Base-by-base conservation (phyloP, 2,797 vertebrate genomes). In the Cirrhinus mrigala region DNA sequence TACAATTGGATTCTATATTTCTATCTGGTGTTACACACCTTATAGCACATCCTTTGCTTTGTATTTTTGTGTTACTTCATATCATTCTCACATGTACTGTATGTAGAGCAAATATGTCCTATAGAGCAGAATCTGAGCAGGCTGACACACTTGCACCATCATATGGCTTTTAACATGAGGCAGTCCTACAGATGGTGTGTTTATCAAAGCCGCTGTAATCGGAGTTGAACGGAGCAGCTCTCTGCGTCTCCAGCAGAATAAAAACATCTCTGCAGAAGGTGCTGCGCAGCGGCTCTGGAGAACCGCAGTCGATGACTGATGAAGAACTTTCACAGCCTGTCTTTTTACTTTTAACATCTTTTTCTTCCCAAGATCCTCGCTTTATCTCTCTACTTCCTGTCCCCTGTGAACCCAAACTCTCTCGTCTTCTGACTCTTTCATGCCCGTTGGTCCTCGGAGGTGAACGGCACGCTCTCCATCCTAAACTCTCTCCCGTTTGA, bases 401-500 rank as follows among this genome's bases (percentile, higher is more conserved):
- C 80, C 46, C 64, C 75, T 27, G 74, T 82, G 74, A 81, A 50
- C 79, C 24, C 20, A 2, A 27, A 33, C 64, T 48, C 70, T 75
- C 40, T 78, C 7, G 46, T 58, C 54, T 60, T 77, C 50, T 56
- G 33, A 18, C 58, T 79, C 69, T 81, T 66, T 76, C 37, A 85
- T 82, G 78, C 54, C 62, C 33, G 69, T 29, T 44, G 64, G 52
- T 87, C 60, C 83, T 85, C 88, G 54, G 75, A 80, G 56, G 76
- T 71, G 68, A 79, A 74, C 81, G 50, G 56, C 3, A 4, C 20
- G 70, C 12, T 83, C 81, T 83, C 60, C 6, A 24, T 52, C 14
- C 81, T 75, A 82, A 82, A 82, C 54, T 74, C 69, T 27, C 52
- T 22, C 15, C 11, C 18, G 50, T 77, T 68, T 84, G 74, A 76